Evolutionary conservation across 2,888 invertebrate species (phyloP).

Genomic region (Anthrax anthrax): DNA sequence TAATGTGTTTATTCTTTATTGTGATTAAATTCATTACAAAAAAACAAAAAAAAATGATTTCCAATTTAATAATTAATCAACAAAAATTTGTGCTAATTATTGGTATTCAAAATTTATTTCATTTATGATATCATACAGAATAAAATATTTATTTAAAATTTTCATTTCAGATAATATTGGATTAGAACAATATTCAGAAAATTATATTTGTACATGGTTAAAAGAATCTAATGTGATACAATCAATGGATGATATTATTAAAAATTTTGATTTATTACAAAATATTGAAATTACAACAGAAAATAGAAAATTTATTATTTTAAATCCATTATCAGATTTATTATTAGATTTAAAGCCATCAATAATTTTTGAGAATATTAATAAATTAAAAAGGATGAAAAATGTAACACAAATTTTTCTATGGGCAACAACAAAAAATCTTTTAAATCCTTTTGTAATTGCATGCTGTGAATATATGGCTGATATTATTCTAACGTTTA

Average conservation of each 20-base stretch:
- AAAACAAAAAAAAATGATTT: slow-evolving; percentile 28
- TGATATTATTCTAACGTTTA: slow-evolving; percentile 24
- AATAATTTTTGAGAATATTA: slow-evolving; percentile 22
- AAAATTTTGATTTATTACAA: slow-evolving; percentile 18
- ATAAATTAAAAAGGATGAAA: slow-evolving; percentile 20
- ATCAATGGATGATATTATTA: too few species aligned
- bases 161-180: background rate
- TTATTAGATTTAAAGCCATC: slow-evolving; percentile 20
- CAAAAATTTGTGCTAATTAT: slow-evolving; percentile 28
- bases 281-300: slow-evolving; percentile 10
- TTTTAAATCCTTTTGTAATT: slow-evolving; percentile 21
- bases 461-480: slow-evolving; percentile 29
- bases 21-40: too few species aligned
- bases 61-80: slow-evolving; percentile 23
- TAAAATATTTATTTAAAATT: background rate
- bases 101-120: too few species aligned
- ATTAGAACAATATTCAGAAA: slow-evolving; percentile 23
- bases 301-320: slow-evolving; percentile 16
- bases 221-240: slow-evolving; percentile 25
- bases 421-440: slow-evolving; percentile 25
- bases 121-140: too few species aligned
- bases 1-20: too few species aligned
- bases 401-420: slow-evolving; percentile 25
- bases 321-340: slow-evolving; percentile 26
- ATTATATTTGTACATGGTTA: slow-evolving; percentile 22